These are phyloP conservation scores for Drosophila kanekoi DNA, from an alignment of 2,888 invertebrate genomes.

Conservation along the genomic window DNA sequence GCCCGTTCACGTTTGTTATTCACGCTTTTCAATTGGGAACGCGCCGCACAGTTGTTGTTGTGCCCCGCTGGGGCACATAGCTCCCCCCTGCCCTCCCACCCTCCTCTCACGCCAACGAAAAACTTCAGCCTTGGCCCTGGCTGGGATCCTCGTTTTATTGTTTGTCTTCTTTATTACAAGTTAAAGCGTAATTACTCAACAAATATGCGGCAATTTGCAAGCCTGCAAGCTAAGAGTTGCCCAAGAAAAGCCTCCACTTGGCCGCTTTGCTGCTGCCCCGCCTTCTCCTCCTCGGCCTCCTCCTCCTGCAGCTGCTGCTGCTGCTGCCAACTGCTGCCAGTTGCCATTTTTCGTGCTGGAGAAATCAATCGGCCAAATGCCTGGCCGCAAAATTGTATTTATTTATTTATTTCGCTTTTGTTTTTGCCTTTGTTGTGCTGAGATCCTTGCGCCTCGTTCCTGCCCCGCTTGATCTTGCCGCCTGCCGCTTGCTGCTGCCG, in stretches of 20 bases:
- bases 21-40: conserved; percentile 79
- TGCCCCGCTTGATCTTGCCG: conserved; percentile 53
- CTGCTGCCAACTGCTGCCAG: conserved; percentile 32
- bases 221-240: conserved; percentile 38
- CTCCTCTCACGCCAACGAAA: neutral
- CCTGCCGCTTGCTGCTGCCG: conserved; percentile 31
- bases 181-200: conserved; percentile 81
- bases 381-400: conserved; percentile 69
- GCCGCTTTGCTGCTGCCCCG: neutral
- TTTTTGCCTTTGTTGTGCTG: conserved; percentile 7
- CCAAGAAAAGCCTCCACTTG: conserved; percentile 8
- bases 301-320: neutral
- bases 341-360: conserved; percentile 62
- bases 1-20: conserved; percentile 77
- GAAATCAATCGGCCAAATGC: conserved; percentile 76
- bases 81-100: neutral
- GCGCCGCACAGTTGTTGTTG: conserved; percentile 73
- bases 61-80: neutral
- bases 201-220: conserved; percentile 80
- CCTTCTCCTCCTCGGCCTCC: neutral
- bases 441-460: conserved; percentile 27
- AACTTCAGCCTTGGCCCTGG: conserved; percentile 33
- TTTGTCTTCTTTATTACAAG: conserved; percentile 83
- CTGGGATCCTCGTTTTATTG: conserved; percentile 77
- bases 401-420: conserved; percentile 64